Evolutionary conservation across 2,797 vertebrate species (phyloP), one percentile per base, ranked within the genome.

Genomic region (Otus scops): DNA sequence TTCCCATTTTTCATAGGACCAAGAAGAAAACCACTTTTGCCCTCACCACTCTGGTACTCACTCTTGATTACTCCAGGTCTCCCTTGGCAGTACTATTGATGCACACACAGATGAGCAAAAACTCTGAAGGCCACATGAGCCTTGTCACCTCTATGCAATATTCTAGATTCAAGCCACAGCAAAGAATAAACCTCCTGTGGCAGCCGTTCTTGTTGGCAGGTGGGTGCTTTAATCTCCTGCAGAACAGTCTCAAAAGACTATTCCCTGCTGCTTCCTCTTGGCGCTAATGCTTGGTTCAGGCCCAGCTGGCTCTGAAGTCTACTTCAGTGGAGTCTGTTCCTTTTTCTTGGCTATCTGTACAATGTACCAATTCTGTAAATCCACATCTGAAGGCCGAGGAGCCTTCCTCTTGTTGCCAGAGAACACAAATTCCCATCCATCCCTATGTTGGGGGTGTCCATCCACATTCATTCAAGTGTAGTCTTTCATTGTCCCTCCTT

Each of bases 61-160:
- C 5, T 85, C 27, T 34, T 63, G 16, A 32, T 76, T 73, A 7
- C 10, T 75, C 21, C 39, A 60, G 12, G 9, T 75, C 9, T 89
- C 30, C n/a, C 12, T 85, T 39, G 41, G 13, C 12, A 82, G 8
- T 39, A 34, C 65, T 68, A n/a, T 16, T 28, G 20, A 39, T n/a
- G 13, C 32, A 64, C 23, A 59, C 6, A 45, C 3, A 9, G 28
- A 56, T 80, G 4, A 83, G 2, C 9, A 69, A 85, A 60, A 85
- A 39, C 6, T n/a, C 20, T 1, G 1, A 91, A 75, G 50, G 10
- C 30, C 3, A 0, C 50, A 19, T 13, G 9, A 90, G 23, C 30
- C 10, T 82, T 13, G 0, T 53, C 28, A 76, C 28, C n/a, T 65
- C 20, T 61, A 4, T 22, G 12, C 17, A 76, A 22, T 3, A 47